A percentile compares a stretch with the other conserved stretches of the same genome.
Evolutionary conservation across 2,797 vertebrate genomes (phyloP).

Genomic region (Fratercula arctica): DNA sequence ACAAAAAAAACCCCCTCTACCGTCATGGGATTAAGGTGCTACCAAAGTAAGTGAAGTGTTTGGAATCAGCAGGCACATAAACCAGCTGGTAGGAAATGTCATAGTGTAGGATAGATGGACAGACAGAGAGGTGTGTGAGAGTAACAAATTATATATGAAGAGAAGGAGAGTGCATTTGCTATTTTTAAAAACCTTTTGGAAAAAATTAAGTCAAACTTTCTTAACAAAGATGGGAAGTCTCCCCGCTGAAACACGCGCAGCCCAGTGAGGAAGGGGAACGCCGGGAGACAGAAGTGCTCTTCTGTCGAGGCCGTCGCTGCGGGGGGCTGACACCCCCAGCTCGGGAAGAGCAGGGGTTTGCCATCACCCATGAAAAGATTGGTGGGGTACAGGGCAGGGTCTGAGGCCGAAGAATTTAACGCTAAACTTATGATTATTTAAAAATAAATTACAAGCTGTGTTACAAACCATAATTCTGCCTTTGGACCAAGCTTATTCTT

Average conservation of each 20-base stretch:
- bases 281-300: background rate
- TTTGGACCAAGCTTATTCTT: constrained; percentile 18
- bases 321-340: rapidly evolving
- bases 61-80: background rate
- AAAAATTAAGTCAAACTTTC: background rate
- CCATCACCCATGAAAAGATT: background rate
- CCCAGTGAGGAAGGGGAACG: background rate
- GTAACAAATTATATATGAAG: background rate
- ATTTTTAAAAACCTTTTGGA: background rate
- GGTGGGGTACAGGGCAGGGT: background rate
- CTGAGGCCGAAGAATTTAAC: background rate
- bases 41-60: background rate
- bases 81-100: background rate
- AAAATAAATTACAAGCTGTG: background rate
- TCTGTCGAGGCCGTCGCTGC: rapidly evolving
- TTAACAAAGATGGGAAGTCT: background rate
- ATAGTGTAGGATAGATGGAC: background rate
- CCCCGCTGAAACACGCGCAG: rapidly evolving
- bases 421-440: background rate
- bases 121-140: background rate
- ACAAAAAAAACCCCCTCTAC: background rate
- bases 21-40: background rate
- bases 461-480: background rate
- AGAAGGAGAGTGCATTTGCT: background rate
- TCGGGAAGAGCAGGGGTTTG: background rate